These are phyloP conservation scores for Pelobates fuscus DNA, from an alignment of 2,113 vertebrate genomes.

Conservation along the genomic window DNA sequence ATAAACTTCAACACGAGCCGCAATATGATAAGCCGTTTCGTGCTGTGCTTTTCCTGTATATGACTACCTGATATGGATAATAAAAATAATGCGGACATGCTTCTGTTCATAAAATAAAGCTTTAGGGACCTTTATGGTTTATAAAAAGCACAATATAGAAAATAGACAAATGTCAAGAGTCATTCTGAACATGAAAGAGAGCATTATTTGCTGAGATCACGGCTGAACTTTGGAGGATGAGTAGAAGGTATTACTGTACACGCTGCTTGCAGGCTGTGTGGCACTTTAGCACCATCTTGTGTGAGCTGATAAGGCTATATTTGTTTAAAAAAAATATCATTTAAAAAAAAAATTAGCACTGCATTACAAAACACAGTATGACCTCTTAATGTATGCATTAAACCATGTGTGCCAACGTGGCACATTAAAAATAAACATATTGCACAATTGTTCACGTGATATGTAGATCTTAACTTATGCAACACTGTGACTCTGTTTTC, in stretches of 20 bases:
- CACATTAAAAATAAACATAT: no score
- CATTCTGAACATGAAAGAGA: not conserved
- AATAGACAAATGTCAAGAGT: not conserved
- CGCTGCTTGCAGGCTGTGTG: conserved; percentile 26
- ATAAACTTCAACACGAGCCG: no score
- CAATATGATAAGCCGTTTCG: no score
- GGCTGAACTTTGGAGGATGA: not conserved
- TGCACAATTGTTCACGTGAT: no score
- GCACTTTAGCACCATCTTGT: conserved; percentile 65
- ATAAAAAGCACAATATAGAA: not conserved
- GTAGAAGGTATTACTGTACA: not conserved
- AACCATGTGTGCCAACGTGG: no score
- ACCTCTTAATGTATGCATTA: not conserved
- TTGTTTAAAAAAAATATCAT: no score
- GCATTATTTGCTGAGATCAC: not conserved
- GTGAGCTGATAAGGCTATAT: conserved; percentile 53
- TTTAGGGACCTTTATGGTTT: not conserved
- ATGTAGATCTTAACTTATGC: no score
- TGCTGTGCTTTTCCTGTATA: no score
- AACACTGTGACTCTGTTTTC: no score
- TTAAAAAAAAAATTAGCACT: no score
- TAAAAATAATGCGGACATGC: not conserved
- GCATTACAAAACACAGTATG: not conserved
- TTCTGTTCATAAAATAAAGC: not conserved
- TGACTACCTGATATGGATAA: not conserved